Evolutionary conservation across 2,797 vertebrate species (phyloP).

Genomic region (Dryobates pubescens): DNA sequence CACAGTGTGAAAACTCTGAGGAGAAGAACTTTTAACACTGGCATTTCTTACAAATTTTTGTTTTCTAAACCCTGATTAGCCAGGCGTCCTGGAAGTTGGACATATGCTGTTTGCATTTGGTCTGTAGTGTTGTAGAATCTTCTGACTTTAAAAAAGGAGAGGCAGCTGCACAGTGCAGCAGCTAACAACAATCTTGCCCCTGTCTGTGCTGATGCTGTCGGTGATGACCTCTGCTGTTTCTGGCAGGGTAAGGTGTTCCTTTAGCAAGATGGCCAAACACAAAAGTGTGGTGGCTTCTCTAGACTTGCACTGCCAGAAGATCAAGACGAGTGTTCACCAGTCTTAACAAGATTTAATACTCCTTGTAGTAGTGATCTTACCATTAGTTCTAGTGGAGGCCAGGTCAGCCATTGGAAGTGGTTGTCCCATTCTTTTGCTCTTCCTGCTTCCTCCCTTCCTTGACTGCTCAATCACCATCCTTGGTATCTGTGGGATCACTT

Average conservation of each 20-base stretch:
- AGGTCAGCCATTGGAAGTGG: background rate
- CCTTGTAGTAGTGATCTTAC: background rate
- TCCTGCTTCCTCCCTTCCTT: background rate
- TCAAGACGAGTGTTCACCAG: background rate
- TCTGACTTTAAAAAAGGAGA: background rate
- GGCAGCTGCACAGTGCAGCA: background rate
- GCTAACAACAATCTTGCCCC: background rate
- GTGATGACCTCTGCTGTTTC: background rate
- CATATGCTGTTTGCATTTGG: background rate
- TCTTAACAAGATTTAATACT: background rate
- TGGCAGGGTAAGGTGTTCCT: background rate
- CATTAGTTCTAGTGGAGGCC: background rate
- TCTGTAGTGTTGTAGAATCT: background rate
- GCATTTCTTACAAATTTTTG: background rate
- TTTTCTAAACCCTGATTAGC: background rate
- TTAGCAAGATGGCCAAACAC: background rate
- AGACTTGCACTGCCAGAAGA: background rate
- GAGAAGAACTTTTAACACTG: background rate
- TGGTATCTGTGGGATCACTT: fast-evolving
- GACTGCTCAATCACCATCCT: fast-evolving
- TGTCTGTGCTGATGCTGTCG: background rate
- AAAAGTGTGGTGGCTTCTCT: background rate
- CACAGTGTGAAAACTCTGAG: background rate
- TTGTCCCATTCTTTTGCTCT: background rate
- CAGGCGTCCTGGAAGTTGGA: background rate